Percentiles rank a stretch among this genome's conserved stretches.
Evolutionary conservation across 2,113 vertebrate species (phyloP).

Genomic region (Egretta garzetta): DNA sequence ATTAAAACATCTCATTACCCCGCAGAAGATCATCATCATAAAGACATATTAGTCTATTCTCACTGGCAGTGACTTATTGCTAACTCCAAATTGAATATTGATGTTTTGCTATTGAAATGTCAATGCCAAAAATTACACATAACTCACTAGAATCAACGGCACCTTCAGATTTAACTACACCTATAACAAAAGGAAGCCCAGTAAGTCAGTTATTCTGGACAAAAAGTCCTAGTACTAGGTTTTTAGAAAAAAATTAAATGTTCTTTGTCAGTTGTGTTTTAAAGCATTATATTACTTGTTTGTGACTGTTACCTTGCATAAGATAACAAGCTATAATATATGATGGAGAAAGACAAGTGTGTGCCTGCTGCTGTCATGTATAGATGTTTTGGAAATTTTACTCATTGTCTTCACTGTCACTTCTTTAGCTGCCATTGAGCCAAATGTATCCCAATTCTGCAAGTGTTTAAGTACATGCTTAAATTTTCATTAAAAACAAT

Average conservation of each 20-base stretch:
- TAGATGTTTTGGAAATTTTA: background rate
- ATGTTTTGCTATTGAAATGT: background rate
- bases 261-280: background rate
- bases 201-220: background rate
- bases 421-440: background rate
- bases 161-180: background rate
- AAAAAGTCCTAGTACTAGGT: background rate
- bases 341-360: background rate
- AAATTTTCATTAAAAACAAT: background rate
- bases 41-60: background rate
- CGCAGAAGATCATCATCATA: background rate
- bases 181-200: background rate
- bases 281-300: background rate
- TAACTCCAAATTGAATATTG: background rate
- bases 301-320: background rate
- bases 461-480: background rate
- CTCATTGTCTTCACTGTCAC: background rate
- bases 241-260: background rate
- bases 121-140: background rate
- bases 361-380: background rate
- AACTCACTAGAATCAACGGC: background rate
- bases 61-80: background rate
- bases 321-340: background rate
- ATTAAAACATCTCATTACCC: conserved; percentile 7
- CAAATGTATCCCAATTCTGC: background rate